Percentiles rank a stretch among this genome's conserved stretches.
phyloP scores from a whole-genome alignment of 2,888 invertebrate genomes.

The Eucera pruinosa region DNA sequence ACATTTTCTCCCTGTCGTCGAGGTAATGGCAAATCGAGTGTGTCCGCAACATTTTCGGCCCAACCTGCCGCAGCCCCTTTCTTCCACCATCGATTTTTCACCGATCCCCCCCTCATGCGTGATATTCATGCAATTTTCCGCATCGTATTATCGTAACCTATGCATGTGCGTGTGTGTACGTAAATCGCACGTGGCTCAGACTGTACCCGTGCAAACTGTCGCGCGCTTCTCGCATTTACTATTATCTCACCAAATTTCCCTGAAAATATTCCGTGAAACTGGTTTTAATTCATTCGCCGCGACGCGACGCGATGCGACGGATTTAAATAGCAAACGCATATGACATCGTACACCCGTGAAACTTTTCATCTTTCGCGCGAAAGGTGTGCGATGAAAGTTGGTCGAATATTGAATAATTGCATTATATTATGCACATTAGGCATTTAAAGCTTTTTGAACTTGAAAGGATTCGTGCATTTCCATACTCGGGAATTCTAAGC shows the following conservation, averaged over 20 bases:
- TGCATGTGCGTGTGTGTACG: too few relatives aligned
- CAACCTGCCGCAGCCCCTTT: background rate
- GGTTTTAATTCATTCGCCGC: too few relatives aligned
- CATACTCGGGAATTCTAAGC: too few relatives aligned
- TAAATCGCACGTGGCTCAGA: background rate
- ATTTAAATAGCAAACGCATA: too few relatives aligned
- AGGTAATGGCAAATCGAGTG: constrained; percentile 40
- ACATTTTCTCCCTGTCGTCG: constrained; percentile 11
- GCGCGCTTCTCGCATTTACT: background rate
- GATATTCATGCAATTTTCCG: constrained; percentile 25
- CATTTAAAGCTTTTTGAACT: too few relatives aligned
- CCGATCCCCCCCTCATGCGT: background rate
- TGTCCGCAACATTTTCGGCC: constrained; percentile 37
- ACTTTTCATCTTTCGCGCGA: too few relatives aligned
- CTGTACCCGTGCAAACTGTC: background rate
- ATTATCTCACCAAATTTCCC: background rate
- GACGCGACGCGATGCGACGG: too few relatives aligned
- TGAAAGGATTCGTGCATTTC: too few relatives aligned
- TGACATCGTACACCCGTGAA: too few relatives aligned
- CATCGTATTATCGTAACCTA: constrained; percentile 16
- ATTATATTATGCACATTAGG: too few relatives aligned
- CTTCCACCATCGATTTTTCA: constrained; percentile 33
- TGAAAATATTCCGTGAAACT: background rate
- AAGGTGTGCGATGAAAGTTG: too few relatives aligned
- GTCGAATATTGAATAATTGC: too few relatives aligned